Evolutionary conservation across 2,888 invertebrate genomes (phyloP).

Genomic region (Willowsia nigromaculata): DNA sequence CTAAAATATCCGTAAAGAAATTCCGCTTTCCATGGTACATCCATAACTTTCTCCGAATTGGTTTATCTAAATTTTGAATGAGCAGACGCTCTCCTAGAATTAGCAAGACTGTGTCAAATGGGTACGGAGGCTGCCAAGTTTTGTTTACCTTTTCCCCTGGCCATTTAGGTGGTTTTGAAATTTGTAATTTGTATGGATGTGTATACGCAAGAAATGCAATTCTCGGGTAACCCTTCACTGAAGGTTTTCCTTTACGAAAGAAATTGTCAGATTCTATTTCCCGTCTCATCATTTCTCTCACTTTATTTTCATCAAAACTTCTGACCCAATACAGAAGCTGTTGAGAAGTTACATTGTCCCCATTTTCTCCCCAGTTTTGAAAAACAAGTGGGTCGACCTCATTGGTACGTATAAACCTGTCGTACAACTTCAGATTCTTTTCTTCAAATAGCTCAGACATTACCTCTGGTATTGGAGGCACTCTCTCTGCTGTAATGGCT

Average conservation of each 20-base stretch:
- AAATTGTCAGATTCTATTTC: neutral
- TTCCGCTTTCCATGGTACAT: conserved; percentile 42
- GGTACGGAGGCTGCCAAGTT: neutral
- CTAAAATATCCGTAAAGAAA: conserved; percentile 22
- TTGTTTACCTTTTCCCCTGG: neutral
- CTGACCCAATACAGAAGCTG: neutral
- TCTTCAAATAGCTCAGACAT: neutral
- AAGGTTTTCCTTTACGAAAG: neutral
- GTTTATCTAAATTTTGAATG: neutral
- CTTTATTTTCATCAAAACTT: neutral
- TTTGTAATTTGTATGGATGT: conserved; percentile 23
- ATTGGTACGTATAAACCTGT: neutral
- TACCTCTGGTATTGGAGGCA: neutral
- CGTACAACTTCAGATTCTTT: neutral
- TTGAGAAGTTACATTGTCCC: neutral
- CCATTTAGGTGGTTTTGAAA: neutral
- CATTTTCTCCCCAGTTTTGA: neutral
- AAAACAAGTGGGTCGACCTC: neutral
- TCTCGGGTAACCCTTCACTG: neutral
- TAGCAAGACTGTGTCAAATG: conserved; percentile 20
- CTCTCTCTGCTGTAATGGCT: neutral
- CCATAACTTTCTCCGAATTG: neutral
- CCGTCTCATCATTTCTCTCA: neutral
- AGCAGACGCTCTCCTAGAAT: conserved; percentile 2
- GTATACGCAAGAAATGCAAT: conserved; percentile 13